Percentiles rank a stretch among this genome's conserved stretches.
phyloP scores from a whole-genome alignment of 2,113 vertebrate species.

The Hyaena hyaena region DNA sequence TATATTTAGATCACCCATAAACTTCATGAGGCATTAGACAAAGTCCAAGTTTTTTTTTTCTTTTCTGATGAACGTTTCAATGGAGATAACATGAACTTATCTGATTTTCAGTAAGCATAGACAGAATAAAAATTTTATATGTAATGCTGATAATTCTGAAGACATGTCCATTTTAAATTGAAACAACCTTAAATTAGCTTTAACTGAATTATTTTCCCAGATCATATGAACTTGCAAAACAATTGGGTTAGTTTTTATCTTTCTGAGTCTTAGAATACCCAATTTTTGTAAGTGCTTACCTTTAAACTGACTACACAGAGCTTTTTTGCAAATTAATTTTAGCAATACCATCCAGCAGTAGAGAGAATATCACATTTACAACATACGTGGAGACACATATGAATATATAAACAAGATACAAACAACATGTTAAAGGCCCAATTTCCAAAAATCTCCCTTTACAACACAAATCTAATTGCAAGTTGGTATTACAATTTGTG shows the following conservation, averaged over 20 bases:
- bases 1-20: not conserved
- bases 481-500: not conserved
- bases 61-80: not conserved
- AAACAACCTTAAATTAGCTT: not conserved
- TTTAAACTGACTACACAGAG: not conserved
- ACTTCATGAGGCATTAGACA: not conserved
- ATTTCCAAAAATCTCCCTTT: not conserved
- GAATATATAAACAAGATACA: not conserved
- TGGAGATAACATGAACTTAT: not conserved
- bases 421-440: not conserved
- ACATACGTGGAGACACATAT: not conserved
- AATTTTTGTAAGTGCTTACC: not conserved
- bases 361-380: not conserved
- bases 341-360: not conserved
- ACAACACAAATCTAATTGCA: not conserved
- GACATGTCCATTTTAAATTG: not conserved
- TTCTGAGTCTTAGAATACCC: not conserved
- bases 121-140: not conserved
- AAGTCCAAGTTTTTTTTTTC: not conserved
- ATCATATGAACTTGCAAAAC: not conserved
- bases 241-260: not conserved
- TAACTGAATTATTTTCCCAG: not conserved
- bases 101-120: not conserved
- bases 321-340: not conserved
- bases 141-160: not conserved